phyloP scores from a whole-genome alignment of 2,113 vertebrate genomes.

The Sminthopsis crassicaudata region DNA sequence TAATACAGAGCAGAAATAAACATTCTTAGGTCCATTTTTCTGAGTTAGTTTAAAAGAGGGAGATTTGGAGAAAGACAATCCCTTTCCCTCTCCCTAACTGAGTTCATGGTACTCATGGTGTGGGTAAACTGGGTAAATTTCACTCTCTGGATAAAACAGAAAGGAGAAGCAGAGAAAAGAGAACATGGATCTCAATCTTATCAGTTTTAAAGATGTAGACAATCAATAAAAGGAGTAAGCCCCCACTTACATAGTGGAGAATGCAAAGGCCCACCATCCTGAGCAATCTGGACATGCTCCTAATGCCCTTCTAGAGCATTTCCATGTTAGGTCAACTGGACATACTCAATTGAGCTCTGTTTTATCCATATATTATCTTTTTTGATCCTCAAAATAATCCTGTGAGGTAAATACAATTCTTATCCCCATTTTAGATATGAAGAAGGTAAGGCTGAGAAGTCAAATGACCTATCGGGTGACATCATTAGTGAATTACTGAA shows the following conservation, averaged over 20 bases:
- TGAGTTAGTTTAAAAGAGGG: not conserved
- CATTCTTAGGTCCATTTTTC: not conserved
- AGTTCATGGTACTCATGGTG: not conserved
- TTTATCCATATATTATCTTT: not conserved
- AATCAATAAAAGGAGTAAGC: not conserved
- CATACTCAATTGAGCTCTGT: not conserved
- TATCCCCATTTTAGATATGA: not conserved
- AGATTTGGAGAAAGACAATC: not conserved
- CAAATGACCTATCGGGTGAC: not conserved
- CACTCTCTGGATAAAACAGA: not conserved
- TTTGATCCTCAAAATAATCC: not conserved
- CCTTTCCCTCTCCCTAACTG: not conserved
- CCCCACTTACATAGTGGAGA: not conserved
- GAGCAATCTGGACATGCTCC: not conserved
- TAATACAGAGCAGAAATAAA: not conserved
- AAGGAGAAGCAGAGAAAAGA: not conserved
- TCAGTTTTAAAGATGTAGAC: not conserved
- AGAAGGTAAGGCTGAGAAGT: not conserved
- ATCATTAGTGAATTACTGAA: not conserved
- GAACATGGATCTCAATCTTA: not conserved
- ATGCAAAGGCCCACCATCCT: not conserved
- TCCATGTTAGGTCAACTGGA: not conserved
- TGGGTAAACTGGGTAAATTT: not conserved
- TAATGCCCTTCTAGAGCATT: not conserved
- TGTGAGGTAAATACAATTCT: not conserved